A percentile compares a stretch with the other conserved stretches of the same genome.
phyloP scores from a whole-genome alignment of 2,797 vertebrate species.

The Salarias fasciatus region DNA sequence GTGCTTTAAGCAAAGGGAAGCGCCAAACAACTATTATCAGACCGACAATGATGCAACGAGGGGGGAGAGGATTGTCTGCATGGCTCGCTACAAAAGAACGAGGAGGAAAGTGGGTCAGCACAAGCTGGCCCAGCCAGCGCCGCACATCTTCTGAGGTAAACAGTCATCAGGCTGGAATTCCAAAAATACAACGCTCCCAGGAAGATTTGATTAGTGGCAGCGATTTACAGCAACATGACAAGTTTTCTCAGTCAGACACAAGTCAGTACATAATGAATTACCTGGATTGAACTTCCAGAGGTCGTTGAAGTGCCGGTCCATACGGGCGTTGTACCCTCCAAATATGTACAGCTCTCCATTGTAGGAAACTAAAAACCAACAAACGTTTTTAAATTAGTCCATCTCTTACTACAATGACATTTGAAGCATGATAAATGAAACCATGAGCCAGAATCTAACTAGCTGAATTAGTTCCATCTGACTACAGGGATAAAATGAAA shows the following conservation, averaged over 20 bases:
- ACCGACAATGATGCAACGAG: conserved; percentile 32
- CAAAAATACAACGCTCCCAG: conserved; percentile 4
- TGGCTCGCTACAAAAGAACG: conserved; percentile 13
- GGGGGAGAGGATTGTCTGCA: conserved; percentile 21
- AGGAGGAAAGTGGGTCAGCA: conserved; percentile 48
- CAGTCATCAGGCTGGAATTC: conserved; percentile 9
- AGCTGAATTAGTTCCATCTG: conserved; percentile 6
- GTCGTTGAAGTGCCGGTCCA: conserved; percentile 97
- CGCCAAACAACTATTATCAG: conserved; percentile 25
- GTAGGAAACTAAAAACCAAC: conserved; percentile 87
- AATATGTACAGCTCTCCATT: conserved; percentile 96
- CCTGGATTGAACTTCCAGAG: conserved; percentile 99
- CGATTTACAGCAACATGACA: not conserved
- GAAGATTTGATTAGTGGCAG: not conserved
- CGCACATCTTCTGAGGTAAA: conserved; percentile 28
- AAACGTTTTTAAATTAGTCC: conserved; percentile 4
- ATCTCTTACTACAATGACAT: conserved; percentile 15
- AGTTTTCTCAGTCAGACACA: not conserved
- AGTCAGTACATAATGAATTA: conserved; percentile 59
- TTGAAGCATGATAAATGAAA: conserved; percentile 10
- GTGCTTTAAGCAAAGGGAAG: conserved; percentile 17
- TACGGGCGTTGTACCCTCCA: conserved; percentile 96
- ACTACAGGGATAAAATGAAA: conserved; percentile 1
- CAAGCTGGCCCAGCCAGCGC: not conserved
- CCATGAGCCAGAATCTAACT: conserved; percentile 3